Evolutionary conservation across 2,113 vertebrate species (phyloP).

Genomic region (Pseudopodoces humilis): DNA sequence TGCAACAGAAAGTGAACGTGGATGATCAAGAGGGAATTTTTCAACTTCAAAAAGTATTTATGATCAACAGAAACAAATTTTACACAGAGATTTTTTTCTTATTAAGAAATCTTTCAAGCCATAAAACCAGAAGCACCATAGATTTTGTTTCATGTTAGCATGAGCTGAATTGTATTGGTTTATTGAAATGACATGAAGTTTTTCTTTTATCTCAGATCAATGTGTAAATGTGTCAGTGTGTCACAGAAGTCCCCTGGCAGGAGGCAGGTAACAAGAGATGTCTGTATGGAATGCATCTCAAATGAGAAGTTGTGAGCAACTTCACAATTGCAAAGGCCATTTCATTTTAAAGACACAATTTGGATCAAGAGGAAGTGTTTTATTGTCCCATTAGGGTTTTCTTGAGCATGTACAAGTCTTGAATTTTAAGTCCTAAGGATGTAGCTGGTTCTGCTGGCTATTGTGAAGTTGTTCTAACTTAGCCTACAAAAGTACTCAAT

Average conservation of each 20-base stretch:
- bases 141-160: background rate
- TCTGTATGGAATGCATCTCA: background rate
- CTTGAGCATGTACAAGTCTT: background rate
- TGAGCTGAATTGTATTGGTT: background rate
- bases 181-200: background rate
- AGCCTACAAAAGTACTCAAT: background rate
- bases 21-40: background rate
- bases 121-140: background rate
- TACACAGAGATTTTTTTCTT: background rate
- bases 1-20: background rate
- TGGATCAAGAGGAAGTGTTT: background rate
- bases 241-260: background rate
- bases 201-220: background rate
- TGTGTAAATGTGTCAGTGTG: background rate
- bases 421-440: background rate
- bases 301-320: background rate
- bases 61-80: background rate
- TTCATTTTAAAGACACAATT: background rate
- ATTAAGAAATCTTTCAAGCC: background rate
- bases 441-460: background rate
- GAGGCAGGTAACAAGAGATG: background rate
- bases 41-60: background rate
- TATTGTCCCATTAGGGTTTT: background rate
- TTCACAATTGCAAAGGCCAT: background rate
- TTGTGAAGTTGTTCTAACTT: background rate